These are phyloP conservation scores for Hymenopus coronatus DNA, from an alignment of 2,888 invertebrate genomes.

Conservation along the genomic window DNA sequence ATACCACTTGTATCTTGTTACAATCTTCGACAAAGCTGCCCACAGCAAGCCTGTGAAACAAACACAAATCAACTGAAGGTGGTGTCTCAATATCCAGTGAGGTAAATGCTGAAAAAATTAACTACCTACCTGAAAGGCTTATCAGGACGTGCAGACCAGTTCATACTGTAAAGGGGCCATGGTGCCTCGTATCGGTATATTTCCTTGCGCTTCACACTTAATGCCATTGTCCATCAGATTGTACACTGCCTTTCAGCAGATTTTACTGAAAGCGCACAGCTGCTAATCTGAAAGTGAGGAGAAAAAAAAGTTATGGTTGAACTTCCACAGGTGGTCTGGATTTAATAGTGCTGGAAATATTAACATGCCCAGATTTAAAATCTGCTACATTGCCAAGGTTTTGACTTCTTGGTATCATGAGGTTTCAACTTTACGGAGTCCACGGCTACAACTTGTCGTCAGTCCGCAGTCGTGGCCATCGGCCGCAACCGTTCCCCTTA, in stretches of 20 bases:
- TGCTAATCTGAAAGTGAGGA: not conserved
- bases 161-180: conserved; percentile 98
- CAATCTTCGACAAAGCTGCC: conserved; percentile 99
- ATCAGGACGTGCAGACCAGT: conserved; percentile 97
- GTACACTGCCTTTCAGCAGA: not conserved
- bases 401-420: too few relatives aligned
- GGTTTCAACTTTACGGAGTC: too few relatives aligned
- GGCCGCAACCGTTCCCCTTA: too few relatives aligned
- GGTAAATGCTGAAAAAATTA: not conserved
- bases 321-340: too few relatives aligned
- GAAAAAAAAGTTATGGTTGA: too few relatives aligned
- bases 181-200: conserved; percentile 96
- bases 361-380: too few relatives aligned
- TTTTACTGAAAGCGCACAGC: not conserved
- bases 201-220: conserved; percentile 64
- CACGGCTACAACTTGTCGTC: too few relatives aligned
- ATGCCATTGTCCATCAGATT: conserved; percentile 4
- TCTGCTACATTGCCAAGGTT: too few relatives aligned
- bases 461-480: too few relatives aligned
- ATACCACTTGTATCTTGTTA: conserved; percentile 97
- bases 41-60: conserved; percentile 66
- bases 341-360: too few relatives aligned
- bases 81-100: not conserved
- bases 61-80: not conserved
- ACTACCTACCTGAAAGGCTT: conserved; percentile 73